Evolutionary conservation across 2,113 vertebrate species (phyloP).

Genomic region (Mystacornis crossleyi): DNA sequence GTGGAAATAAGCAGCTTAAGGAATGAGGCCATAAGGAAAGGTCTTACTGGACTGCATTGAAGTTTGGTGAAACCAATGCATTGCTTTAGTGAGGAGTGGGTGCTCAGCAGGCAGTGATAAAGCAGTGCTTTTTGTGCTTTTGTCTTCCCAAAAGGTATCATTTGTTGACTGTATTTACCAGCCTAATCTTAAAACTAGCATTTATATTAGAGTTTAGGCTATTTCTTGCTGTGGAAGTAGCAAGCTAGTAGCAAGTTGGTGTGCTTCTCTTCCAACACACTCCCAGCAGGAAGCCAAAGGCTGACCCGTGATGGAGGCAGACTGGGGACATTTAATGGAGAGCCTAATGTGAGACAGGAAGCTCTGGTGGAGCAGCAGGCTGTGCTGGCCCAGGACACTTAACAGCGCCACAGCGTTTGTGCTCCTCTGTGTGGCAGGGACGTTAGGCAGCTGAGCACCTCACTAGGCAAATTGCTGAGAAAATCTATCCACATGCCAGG

Average conservation of each 20-base stretch:
- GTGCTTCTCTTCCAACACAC: background rate
- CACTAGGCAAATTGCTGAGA: background rate
- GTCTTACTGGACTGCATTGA: background rate
- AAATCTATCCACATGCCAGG: background rate
- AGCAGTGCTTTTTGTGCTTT: background rate
- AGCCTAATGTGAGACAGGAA: no score
- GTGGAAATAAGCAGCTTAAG: background rate
- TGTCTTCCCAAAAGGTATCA: background rate
- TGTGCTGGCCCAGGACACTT: background rate
- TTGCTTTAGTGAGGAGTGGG: background rate
- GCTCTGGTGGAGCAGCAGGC: background rate
- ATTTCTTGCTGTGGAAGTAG: background rate
- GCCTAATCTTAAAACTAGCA: background rate
- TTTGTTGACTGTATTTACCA: background rate
- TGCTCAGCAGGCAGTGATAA: background rate
- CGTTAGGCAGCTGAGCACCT: background rate
- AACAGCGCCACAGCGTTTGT: fast-evolving
- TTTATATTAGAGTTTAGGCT: background rate
- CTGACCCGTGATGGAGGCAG: fast-evolving
- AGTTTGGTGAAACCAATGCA: background rate
- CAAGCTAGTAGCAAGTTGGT: background rate
- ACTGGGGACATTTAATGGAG: background rate
- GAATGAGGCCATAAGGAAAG: background rate
- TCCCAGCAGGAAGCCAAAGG: background rate
- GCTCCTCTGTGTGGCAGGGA: background rate